Evolutionary conservation across 2,888 invertebrate species (phyloP), one percentile per base, ranked within the genome.

Genomic region (Rapana venosa): DNA sequence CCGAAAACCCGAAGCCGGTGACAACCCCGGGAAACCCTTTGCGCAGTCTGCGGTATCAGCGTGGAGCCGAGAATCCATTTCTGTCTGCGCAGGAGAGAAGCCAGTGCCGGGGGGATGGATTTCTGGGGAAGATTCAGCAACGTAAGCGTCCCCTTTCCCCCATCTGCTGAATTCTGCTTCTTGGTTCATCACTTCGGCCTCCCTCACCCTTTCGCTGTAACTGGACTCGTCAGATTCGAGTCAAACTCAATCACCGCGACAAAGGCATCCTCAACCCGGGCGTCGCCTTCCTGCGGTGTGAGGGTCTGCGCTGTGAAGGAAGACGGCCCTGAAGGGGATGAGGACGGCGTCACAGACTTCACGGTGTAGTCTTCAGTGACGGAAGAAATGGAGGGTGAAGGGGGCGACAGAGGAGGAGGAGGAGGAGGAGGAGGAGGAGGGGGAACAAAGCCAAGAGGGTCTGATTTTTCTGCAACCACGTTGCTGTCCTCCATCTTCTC

Each of bases 371-470:
- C 56, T 35, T 11, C 30, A n/a, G 26, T 47, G 47, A 22, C 0
- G 30, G 47, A 47, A 47, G 47, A 47, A 8, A 47, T 47, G 4
- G 81, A 79, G 13, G 88, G 74, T 26, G 74, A 79, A 35, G 83
- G 56, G 32, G 30, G 88, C 15, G 58, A 36, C n/a, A 88, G 88
- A 36, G 88, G 36, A 11, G 35, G 87, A 5, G 87, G 77, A 15
- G 74, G 87, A 26, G 32, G 17, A 30, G n/a, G 30, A 6, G 17
- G 79, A 79, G 79, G 32, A 79, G 17, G 79, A 17, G 70, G 74
- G 32, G 88, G 36, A n/a, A 83, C 84, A 84, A 84, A 85, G 58
- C 85, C 74, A 20, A 74, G 85, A 20, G 74, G 56, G 13, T 20
- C 32, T 66, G 61, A 56, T 22, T 32, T 22, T 8, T 35, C 66